These are phyloP conservation scores for Eutrigla gurnardus DNA, from an alignment of 2,797 vertebrate species.

Conservation along the genomic window DNA sequence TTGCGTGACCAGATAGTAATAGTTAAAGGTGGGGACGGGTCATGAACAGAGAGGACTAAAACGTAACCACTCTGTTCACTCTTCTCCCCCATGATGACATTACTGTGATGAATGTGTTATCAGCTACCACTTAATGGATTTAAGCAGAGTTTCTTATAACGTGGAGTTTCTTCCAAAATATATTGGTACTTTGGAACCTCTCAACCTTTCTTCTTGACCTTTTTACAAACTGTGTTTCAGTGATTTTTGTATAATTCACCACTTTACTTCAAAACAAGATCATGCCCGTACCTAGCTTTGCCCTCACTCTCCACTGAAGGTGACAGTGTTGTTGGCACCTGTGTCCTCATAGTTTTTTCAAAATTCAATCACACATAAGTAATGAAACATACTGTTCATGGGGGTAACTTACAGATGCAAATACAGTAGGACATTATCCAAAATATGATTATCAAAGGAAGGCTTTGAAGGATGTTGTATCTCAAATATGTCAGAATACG, in stretches of 20 bases:
- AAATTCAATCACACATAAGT: background rate
- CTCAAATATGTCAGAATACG: background rate
- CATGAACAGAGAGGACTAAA: background rate
- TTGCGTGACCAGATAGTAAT: conserved; percentile 32
- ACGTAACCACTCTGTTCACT: background rate
- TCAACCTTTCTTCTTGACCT: background rate
- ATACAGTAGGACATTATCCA: background rate
- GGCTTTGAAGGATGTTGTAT: too few relatives aligned
- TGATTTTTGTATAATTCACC: background rate
- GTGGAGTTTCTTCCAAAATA: conserved; percentile 7
- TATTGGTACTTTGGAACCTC: background rate
- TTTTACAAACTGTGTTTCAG: conserved; percentile 1
- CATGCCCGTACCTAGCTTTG: background rate
- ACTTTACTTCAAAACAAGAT: background rate
- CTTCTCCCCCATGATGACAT: conserved; percentile 14
- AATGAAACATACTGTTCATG: background rate
- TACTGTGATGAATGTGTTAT: conserved; percentile 8
- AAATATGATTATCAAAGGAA: background rate
- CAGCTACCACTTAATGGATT: conserved; percentile 18
- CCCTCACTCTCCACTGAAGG: background rate
- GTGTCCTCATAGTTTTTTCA: background rate
- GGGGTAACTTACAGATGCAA: background rate
- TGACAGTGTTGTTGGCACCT: background rate
- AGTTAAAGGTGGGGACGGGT: conserved; percentile 1
- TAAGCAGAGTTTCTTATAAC: conserved; percentile 16